phyloP scores from a whole-genome alignment of 2,797 vertebrate genomes.

The Limnodromus scolopaceus region DNA sequence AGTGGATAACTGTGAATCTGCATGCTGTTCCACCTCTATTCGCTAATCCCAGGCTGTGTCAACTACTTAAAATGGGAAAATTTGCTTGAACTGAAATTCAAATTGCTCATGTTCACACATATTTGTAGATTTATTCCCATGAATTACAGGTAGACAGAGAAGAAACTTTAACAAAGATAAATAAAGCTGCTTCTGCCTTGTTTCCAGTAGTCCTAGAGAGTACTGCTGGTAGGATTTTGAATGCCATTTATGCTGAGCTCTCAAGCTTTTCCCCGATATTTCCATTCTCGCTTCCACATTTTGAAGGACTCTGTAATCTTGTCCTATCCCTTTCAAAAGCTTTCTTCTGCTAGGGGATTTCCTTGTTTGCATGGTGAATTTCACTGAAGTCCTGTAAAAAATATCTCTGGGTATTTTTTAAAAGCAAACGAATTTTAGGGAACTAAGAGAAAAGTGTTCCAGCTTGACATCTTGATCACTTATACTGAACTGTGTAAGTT shows the following conservation, averaged over 20 bases:
- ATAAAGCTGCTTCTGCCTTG: not conserved
- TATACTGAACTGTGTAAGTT: not conserved
- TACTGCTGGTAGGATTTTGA: not conserved
- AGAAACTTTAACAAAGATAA: not conserved
- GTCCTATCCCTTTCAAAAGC: not conserved
- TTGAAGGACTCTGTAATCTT: not conserved
- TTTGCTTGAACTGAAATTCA: not conserved
- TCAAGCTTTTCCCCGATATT: not conserved
- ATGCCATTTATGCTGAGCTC: not conserved
- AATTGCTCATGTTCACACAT: not conserved
- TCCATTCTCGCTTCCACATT: not conserved
- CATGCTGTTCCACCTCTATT: not conserved
- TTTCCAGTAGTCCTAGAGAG: not conserved
- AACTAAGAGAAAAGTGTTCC: not conserved
- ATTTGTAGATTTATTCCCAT: slow-evolving; percentile 11
- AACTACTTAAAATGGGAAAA: not conserved
- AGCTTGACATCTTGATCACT: not conserved
- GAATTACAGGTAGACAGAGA: not conserved
- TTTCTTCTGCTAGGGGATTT: slow-evolving; percentile 2
- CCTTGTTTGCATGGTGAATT: not conserved
- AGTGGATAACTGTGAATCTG: not conserved
- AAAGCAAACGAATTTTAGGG: not conserved
- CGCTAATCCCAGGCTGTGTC: not conserved
- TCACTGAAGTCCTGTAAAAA: not conserved
- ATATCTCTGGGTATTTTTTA: not conserved